Evolutionary conservation across 2,113 vertebrate species (phyloP), one percentile per base, ranked within the genome.

Genomic region (Indri indri): DNA sequence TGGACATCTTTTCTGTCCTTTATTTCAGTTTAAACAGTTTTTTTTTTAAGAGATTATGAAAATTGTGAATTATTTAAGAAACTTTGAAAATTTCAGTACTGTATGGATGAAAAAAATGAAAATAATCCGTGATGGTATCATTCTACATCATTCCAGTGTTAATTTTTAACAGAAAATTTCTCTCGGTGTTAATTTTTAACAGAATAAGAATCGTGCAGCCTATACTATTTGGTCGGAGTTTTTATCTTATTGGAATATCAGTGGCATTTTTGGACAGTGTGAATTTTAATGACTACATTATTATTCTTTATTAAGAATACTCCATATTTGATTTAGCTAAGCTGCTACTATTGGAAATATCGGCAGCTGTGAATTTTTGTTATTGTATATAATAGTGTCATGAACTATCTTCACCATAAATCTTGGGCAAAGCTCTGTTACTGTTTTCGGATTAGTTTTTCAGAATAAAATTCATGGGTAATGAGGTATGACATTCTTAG

Each of bases 111-210:
- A 54, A 71, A 71, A 73, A 37, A 16, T 2, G 30, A 57, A 59
- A 80, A 27, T 42, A 54, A n/a, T 50, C 5, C 83, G 1, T 63
- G 61, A n/a, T 77, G 61, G 27, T 37, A 7, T 70, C 25, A 68
- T 81, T 91, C n/a, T 17, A 11, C 3, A 8, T 68, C 17, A 20
- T 79, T 73, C 10, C 13, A 42, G 5, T 54, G 20, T 57, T 96
- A 57, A 70, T 40, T 73, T 94, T 94, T 92, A 85, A 65, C 25
- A 84, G 92, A 73, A 85, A 42, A 42, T 42, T 87, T 91, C 12
- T 65, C 2, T 76, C 63, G 54, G 14, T 23, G 34, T 30, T 40
- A 57, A 70, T 40, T 73, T 94, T 94, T 92, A 85, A 65, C 25
- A 84, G 92, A 73, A 85, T 23, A 25, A 0, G 37, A 88, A 8